Percentiles rank a stretch among this genome's conserved stretches.
Evolutionary conservation across 2,888 invertebrate species (phyloP).

Genomic region (Ecliptopera silaceata): DNA sequence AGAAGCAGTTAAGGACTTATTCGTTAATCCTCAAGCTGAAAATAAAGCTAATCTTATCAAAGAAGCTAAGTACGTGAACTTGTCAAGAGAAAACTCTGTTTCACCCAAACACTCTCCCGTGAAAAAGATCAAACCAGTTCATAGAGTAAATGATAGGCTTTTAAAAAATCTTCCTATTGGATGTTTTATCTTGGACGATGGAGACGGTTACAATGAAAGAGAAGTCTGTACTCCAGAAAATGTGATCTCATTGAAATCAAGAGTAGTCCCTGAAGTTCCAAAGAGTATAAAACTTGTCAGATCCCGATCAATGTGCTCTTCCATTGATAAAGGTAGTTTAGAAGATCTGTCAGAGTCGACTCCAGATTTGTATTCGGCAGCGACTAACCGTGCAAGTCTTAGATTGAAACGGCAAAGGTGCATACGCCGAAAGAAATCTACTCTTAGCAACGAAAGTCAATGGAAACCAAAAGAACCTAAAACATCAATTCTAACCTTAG

Average conservation of each 20-base stretch:
- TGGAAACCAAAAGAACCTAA: slow-evolving; percentile 57
- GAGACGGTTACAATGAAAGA: slow-evolving; percentile 76
- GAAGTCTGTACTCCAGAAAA: slow-evolving; percentile 77
- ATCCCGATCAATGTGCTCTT: slow-evolving; percentile 68
- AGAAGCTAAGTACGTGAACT: slow-evolving; percentile 71
- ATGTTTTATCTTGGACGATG: slow-evolving; percentile 74
- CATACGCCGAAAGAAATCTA: slow-evolving; percentile 80
- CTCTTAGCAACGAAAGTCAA: slow-evolving; percentile 68
- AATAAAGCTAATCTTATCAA: slow-evolving; percentile 71
- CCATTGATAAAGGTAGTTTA: slow-evolving; percentile 51
- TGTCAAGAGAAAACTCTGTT: slow-evolving; percentile 74
- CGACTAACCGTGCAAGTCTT: slow-evolving; percentile 57
- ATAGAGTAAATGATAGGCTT: slow-evolving; percentile 65
- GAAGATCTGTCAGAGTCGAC: slow-evolving; percentile 63
- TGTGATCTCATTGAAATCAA: slow-evolving; percentile 43
- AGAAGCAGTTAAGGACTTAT: slow-evolving; percentile 65
- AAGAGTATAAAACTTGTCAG: slow-evolving; percentile 50
- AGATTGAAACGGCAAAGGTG: slow-evolving; percentile 82
- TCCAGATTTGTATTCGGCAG: slow-evolving; percentile 61
- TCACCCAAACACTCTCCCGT: slow-evolving; percentile 69
- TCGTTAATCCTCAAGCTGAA: slow-evolving; percentile 71
- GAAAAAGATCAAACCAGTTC: slow-evolving; percentile 61
- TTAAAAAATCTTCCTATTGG: slow-evolving; percentile 74
- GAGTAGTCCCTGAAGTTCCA: slow-evolving; percentile 37
- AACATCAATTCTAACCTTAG: slow-evolving; percentile 64